A percentile compares a stretch with the other conserved stretches of the same genome.
These are phyloP conservation scores for Porites lutea DNA, from an alignment of 64 coral and sea anemone genomes.

Conservation along the genomic window DNA sequence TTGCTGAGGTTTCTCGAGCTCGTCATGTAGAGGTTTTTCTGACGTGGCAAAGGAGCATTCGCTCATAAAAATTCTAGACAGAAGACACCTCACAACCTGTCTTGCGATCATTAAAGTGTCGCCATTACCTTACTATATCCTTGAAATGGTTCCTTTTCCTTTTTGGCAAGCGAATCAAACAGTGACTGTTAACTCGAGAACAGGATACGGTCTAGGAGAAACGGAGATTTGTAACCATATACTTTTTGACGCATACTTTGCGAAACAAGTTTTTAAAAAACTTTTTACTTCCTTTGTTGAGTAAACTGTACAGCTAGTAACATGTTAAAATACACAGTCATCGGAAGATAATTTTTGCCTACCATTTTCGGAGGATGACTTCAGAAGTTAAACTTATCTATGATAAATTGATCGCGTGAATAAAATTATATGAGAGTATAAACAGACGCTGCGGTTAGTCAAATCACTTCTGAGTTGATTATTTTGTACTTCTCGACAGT, in stretches of 20 bases:
- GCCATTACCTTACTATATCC: background rate
- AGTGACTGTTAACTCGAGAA: background rate
- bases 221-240: too few species aligned
- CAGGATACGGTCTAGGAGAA: too few species aligned
- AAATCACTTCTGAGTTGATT: slow-evolving; percentile 17
- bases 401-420: slow-evolving; percentile 4
- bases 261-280: background rate
- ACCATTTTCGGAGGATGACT: background rate
- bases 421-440: slow-evolving; percentile 20
- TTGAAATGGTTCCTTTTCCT: background rate
- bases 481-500: slow-evolving; percentile 47
- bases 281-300: slow-evolving; percentile 23
- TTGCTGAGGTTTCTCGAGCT: background rate
- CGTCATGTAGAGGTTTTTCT: background rate
- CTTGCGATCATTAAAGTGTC: background rate
- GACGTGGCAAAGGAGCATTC: background rate
- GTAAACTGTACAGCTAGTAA: slow-evolving; percentile 29
- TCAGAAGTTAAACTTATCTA: slow-evolving; percentile 6
- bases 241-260: background rate
- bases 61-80: background rate
- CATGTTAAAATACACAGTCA: slow-evolving; percentile 46
- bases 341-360: background rate
- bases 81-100: background rate
- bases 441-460: slow-evolving; percentile 49
- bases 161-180: background rate